Conservation (phyloP, 2,797 vertebrate genomes). For the Sciaenops ocellatus region DNA sequence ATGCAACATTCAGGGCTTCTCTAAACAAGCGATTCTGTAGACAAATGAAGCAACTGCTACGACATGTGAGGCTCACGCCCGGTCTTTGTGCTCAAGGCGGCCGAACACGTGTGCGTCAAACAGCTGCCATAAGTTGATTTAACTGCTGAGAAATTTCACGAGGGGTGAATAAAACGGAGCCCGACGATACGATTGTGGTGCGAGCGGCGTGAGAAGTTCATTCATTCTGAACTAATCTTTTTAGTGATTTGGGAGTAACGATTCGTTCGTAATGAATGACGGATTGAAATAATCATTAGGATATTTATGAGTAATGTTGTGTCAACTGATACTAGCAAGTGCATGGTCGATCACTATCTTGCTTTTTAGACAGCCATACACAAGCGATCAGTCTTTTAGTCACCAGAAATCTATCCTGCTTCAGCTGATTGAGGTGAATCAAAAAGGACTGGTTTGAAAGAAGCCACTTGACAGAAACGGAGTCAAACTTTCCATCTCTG, state of each 20-base stretch:
- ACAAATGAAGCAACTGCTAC: constrained; percentile 73
- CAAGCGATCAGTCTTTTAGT: constrained; percentile 54
- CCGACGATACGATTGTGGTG: constrained; percentile 37
- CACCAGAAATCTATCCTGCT: constrained; percentile 29
- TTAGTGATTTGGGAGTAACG: constrained; percentile 58
- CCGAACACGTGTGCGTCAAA: constrained; percentile 47
- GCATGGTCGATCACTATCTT: constrained; percentile 29
- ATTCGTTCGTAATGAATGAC: constrained; percentile 62
- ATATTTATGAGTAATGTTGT: constrained; percentile 58
- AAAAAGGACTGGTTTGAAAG: constrained; percentile 38
- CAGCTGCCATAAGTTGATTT: constrained; percentile 33
- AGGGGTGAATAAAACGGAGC: constrained; percentile 29
- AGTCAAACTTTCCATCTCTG: constrained; percentile 65
- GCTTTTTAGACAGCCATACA: constrained; percentile 25
- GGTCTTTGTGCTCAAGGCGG: constrained; percentile 41
- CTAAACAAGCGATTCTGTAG: constrained; percentile 68
- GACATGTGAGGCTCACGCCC: constrained; percentile 43
- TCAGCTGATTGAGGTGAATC: constrained; percentile 60
- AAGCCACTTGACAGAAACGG: constrained; percentile 47
- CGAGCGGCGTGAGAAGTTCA: constrained; percentile 50
- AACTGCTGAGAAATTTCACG: constrained; percentile 41
- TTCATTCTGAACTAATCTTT: constrained; percentile 61
- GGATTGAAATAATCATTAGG: constrained; percentile 43
- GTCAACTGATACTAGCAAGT: constrained; percentile 37
- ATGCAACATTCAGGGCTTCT: constrained; percentile 66